Evolutionary conservation across 2,797 vertebrate genomes (phyloP).

Genomic region (Mus caroli): DNA sequence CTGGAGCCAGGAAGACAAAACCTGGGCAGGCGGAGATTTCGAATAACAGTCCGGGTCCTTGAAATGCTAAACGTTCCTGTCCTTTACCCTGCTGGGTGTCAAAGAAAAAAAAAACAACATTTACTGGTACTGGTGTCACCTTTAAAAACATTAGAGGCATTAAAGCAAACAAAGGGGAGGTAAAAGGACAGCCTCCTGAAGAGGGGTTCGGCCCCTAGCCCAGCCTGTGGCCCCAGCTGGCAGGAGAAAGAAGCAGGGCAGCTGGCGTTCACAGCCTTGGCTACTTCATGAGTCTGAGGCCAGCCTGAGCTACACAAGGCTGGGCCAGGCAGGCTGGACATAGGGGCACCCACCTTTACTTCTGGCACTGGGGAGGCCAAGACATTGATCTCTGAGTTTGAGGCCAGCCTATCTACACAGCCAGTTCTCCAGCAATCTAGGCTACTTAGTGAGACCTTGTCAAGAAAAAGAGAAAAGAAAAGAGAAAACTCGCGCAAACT

Average conservation of each 20-base stretch:
- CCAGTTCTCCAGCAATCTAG: not conserved
- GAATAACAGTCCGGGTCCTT: not conserved
- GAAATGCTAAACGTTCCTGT: not conserved
- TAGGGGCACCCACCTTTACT: not conserved
- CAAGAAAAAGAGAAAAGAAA: not conserved
- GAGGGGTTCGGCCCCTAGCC: fast-evolving
- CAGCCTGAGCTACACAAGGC: not conserved
- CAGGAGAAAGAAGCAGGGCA: not conserved
- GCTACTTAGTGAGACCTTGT: not conserved
- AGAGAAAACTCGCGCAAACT: not conserved
- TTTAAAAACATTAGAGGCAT: not conserved
- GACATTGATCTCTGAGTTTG: not conserved
- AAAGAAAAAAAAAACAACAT: not conserved
- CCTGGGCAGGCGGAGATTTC: not conserved
- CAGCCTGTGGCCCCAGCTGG: not conserved
- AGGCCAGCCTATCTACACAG: not conserved
- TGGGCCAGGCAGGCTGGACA: not conserved
- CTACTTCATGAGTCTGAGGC: not conserved
- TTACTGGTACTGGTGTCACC: not conserved
- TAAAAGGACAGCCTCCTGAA: not conserved
- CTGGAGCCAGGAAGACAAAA: not conserved
- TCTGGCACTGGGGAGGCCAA: not conserved
- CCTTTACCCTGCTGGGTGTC: not conserved
- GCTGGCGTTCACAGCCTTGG: not conserved
- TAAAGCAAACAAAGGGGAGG: not conserved